Evolutionary conservation across 2,888 invertebrate genomes (phyloP).

Genomic region (Apomyelois bistriatella): DNA sequence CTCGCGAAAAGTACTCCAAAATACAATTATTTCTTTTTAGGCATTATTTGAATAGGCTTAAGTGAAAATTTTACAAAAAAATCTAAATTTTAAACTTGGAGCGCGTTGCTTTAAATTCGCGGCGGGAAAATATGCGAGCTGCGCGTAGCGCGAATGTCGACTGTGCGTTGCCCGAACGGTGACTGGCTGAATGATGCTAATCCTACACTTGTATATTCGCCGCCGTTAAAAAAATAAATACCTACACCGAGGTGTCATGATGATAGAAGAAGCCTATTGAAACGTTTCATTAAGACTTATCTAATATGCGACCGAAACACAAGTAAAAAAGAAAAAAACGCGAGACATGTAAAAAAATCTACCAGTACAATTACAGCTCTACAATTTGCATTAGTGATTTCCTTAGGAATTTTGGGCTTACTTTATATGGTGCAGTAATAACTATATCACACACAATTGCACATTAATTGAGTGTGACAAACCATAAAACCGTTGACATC

Average conservation of each 20-base stretch:
- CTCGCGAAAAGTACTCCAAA: slow-evolving; percentile 21
- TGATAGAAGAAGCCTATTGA: slow-evolving; percentile 57
- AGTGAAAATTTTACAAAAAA: slow-evolving; percentile 29
- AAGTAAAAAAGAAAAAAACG: too few species aligned
- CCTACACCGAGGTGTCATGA: slow-evolving; percentile 63
- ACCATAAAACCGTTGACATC: neutral
- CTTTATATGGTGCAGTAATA: neutral
- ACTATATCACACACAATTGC: neutral
- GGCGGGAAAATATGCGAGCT: slow-evolving; percentile 55
- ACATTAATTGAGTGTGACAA: neutral
- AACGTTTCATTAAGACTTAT: slow-evolving; percentile 57
- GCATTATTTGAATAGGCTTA: slow-evolving; percentile 50
- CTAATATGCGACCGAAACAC: slow-evolving; percentile 40
- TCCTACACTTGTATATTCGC: slow-evolving; percentile 69
- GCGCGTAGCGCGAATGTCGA: slow-evolving; percentile 57
- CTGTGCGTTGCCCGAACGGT: slow-evolving; percentile 62
- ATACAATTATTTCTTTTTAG: slow-evolving; percentile 67
- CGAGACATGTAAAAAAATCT: too few species aligned
- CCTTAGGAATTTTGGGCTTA: slow-evolving; percentile 5
- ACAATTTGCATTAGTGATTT: neutral
- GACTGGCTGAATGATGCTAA: slow-evolving; percentile 65
- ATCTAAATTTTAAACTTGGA: slow-evolving; percentile 40
- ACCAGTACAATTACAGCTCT: neutral
- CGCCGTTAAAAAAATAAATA: slow-evolving; percentile 63
- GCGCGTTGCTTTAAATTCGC: slow-evolving; percentile 50